Conservation (phyloP, 2,113 vertebrate genomes). For the Uropsilus gracilis region DNA sequence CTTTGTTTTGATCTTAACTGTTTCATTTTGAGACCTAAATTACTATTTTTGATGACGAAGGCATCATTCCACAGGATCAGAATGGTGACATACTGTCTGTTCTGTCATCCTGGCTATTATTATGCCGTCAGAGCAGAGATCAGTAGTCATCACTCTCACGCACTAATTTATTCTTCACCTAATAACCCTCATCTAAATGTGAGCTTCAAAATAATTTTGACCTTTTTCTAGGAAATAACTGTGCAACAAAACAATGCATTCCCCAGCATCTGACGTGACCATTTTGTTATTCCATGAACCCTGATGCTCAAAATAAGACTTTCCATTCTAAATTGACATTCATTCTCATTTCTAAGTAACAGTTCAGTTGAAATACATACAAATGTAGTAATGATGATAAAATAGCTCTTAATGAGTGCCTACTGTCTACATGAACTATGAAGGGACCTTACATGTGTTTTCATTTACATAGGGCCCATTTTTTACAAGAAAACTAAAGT, state of each 20-base stretch:
- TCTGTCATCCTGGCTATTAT: neutral
- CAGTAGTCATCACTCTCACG: neutral
- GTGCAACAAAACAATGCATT: neutral
- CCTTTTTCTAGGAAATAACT: conserved; percentile 9
- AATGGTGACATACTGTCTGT: neutral
- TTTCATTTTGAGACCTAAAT: neutral
- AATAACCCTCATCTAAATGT: conserved; percentile 31
- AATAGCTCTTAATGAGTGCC: neutral
- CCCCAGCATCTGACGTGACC: neutral
- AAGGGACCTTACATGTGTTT: neutral
- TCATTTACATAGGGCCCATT: neutral
- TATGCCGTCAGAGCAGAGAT: neutral
- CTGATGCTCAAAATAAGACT: neutral
- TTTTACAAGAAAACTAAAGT: neutral
- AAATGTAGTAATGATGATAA: neutral
- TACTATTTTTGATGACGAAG: neutral
- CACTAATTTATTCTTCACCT: neutral
- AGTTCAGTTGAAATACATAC: neutral
- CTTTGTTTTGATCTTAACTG: neutral
- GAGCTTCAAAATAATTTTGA: conserved; percentile 9
- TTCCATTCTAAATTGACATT: neutral
- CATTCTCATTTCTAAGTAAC: neutral
- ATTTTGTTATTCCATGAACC: neutral
- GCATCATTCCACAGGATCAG: neutral
- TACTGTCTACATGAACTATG: neutral